Base-by-base conservation (phyloP, 2,113 vertebrate species). In the Crotalus helleri region DNA sequence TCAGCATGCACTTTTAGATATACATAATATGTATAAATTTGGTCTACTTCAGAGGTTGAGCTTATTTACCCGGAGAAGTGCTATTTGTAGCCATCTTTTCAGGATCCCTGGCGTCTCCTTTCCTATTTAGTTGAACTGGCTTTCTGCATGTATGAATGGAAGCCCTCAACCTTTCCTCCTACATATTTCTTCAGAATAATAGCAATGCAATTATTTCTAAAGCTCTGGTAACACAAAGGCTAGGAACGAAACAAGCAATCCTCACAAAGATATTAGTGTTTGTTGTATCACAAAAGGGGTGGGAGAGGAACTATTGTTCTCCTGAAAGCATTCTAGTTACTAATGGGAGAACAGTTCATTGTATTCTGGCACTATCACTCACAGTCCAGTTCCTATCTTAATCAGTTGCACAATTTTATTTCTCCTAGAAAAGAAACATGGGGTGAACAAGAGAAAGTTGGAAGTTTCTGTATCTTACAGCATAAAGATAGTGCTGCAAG, bases 331-430 rank as follows among this genome's bases (percentile, higher is more conserved):
- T 96, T 96, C 95, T 93, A 89, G 95, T 96, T 95, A 94, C 24
- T 86, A 89, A 59, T 49, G 58, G 92, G 95, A 95, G 9, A 51
- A 93, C 85, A 59, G 81, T 94, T 93, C 94, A 95, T 95, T 95
- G 95, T 96, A 95, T 95, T 90, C 53, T 95, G 91, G 95, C 92
- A 96, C 96, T 95, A 95, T 96, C 55, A 95, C 46, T 96, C 59
- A 96, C 46, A 94, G 29, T 92, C 90, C 91, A 11, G n/a, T 90
- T 96, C 87, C 85, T 94, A 94, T 92, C 96, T 93, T 95, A 96
- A 95, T 92, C 96, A 96, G 95, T 89, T 96, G 94, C 90, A 92
- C 96, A 97, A 96, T 91, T 96, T 91, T 95, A 92, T 91, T 95
- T 96, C 94, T 91, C 89, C 5, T 49, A 92, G 86, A 90, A 96